Percentiles rank a stretch among this genome's conserved stretches.
Evolutionary conservation across 2,797 vertebrate species (phyloP).

Genomic region (Sphenopsis melanotis): DNA sequence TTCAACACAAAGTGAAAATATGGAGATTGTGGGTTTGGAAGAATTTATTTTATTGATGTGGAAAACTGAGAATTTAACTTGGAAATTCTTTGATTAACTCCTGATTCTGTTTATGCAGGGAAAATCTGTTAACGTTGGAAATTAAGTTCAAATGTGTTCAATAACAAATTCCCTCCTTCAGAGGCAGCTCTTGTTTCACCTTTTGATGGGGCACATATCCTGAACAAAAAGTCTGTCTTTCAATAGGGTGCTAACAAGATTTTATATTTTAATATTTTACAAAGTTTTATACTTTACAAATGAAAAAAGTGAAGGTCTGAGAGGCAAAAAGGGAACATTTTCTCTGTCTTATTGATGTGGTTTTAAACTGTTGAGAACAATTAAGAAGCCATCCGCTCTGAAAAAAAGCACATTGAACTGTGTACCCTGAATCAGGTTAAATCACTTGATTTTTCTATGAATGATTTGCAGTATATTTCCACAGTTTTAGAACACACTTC

Average conservation of each 20-base stretch:
- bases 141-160: background rate
- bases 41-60: slow-evolving; percentile 11
- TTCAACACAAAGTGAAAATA: background rate
- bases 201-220: background rate
- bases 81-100: slow-evolving; percentile 10
- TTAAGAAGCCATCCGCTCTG: background rate
- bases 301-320: background rate
- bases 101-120: background rate
- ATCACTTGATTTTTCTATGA: background rate
- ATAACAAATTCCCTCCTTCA: background rate
- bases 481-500: background rate
- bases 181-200: background rate
- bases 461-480: background rate
- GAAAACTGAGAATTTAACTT: slow-evolving; percentile 40
- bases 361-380: background rate
- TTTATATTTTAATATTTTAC: background rate
- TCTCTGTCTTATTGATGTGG: background rate
- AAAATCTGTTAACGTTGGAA: slow-evolving; percentile 33
- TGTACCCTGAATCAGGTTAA: background rate
- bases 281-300: background rate
- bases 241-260: background rate
- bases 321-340: background rate
- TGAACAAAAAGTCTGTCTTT: background rate
- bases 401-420: background rate
- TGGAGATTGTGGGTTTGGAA: background rate